Evolutionary conservation across 2,113 vertebrate species (phyloP).

Genomic region (Colius striatus): DNA sequence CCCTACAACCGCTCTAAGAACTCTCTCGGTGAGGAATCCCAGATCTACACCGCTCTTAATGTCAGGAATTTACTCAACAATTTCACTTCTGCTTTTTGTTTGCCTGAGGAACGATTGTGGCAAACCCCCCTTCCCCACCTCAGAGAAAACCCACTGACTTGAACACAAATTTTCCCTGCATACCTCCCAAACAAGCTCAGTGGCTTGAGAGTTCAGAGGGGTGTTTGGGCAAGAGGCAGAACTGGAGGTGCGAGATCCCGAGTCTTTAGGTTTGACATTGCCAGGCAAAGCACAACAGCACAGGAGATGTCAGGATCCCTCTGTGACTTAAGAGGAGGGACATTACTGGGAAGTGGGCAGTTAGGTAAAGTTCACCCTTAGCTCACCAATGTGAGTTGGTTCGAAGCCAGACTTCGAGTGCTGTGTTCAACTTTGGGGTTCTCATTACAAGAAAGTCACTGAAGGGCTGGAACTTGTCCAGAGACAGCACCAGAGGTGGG

Average conservation of each 20-base stretch:
- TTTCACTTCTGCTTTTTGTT: slow-evolving; percentile 60
- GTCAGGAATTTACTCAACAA: slow-evolving; percentile 40
- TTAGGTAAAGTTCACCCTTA: background rate
- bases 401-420: too few species aligned
- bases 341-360: background rate
- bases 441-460: too few species aligned
- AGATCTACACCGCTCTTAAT: background rate
- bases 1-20: background rate
- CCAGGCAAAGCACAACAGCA: background rate
- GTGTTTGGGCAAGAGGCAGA: background rate
- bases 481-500: too few species aligned
- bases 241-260: background rate
- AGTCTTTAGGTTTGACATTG: accelerated
- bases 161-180: background rate
- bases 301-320: background rate
- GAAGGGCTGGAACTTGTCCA: too few species aligned
- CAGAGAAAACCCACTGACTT: background rate
- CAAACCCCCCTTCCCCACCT: background rate
- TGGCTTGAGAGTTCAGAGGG: accelerated
- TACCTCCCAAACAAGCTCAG: background rate
- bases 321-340: background rate
- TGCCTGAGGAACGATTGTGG: background rate
- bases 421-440: too few species aligned
- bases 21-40: background rate
- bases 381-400: background rate